Conservation (phyloP, 1,140 invertebrate species). For the Neotoxoptera formosana region DNA sequence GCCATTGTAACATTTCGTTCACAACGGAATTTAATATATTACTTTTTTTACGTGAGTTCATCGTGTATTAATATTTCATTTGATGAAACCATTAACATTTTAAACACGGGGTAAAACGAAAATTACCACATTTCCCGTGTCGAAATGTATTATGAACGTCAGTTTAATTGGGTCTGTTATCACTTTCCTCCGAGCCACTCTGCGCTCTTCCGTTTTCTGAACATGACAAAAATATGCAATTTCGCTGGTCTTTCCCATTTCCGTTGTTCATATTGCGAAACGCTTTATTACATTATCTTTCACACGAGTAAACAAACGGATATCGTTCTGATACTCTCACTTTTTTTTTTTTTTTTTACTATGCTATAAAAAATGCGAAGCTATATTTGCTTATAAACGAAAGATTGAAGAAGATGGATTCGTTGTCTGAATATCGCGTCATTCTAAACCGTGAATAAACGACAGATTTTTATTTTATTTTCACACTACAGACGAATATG, state of each 20-base stretch:
- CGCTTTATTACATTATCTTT: constrained; percentile 10
- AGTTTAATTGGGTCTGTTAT: constrained; percentile 21
- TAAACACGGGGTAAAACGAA: not conserved
- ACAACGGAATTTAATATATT: not conserved
- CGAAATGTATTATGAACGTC: not conserved
- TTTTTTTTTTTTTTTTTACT: not conserved
- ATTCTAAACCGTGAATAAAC: constrained; percentile 1
- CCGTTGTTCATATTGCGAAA: constrained; percentile 25
- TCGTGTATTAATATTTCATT: not conserved
- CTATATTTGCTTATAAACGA: not conserved
- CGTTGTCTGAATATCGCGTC: not conserved
- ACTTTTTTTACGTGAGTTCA: not conserved
- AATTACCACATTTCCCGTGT: not conserved
- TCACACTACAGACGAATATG: not conserved
- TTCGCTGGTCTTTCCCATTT: constrained; percentile 27
- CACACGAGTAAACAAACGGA: not conserved
- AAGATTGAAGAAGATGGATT: constrained; percentile 34
- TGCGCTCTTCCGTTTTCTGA: not conserved
- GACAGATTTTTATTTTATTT: constrained; percentile 16
- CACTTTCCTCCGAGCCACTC: not conserved
- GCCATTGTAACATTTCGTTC: not conserved
- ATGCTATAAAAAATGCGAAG: not conserved
- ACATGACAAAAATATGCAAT: constrained; percentile 31
- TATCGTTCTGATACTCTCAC: not conserved
- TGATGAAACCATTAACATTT: not conserved